Evolutionary conservation across 2,888 invertebrate genomes (phyloP).

Genomic region (Biston stratarius): DNA sequence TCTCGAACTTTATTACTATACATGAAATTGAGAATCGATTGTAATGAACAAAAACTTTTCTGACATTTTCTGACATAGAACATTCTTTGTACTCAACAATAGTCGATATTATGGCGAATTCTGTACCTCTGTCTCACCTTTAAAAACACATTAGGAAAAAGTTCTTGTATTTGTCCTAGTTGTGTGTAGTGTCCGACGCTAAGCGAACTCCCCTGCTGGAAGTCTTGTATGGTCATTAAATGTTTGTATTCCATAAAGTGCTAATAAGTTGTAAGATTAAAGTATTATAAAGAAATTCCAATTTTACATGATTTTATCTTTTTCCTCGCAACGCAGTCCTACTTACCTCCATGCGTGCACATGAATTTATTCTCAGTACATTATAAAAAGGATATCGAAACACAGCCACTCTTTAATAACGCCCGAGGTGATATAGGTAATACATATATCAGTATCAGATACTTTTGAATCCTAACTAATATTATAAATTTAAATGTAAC

Average conservation of each 20-base stretch:
- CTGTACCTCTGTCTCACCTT: not conserved
- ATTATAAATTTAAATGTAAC: not conserved
- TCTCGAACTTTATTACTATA: not conserved
- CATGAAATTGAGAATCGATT: not conserved
- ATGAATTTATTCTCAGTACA: not conserved
- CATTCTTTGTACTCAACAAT: too few relatives aligned
- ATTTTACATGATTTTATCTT: conserved; percentile 40
- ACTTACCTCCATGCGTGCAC: not conserved
- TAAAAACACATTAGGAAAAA: not conserved
- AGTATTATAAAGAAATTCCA: conserved; percentile 69
- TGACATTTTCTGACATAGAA: too few relatives aligned
- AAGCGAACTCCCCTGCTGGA: not conserved
- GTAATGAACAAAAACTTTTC: too few relatives aligned
- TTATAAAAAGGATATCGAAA: too few relatives aligned
- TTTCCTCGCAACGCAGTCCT: conserved; percentile 24
- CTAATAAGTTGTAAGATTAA: conserved; percentile 75
- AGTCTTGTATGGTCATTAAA: conserved; percentile 43
- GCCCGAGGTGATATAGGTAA: too few relatives aligned
- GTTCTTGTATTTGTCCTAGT: not conserved
- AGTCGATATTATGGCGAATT: too few relatives aligned
- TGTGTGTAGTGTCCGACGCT: not conserved
- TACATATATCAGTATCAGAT: not conserved
- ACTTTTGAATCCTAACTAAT: not conserved
- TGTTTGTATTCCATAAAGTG: conserved; percentile 72
- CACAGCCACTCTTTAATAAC: too few relatives aligned